Evolutionary conservation across 2,113 vertebrate genomes (phyloP), one percentile per base, ranked within the genome.

Genomic region (Pseudopodoces humilis): DNA sequence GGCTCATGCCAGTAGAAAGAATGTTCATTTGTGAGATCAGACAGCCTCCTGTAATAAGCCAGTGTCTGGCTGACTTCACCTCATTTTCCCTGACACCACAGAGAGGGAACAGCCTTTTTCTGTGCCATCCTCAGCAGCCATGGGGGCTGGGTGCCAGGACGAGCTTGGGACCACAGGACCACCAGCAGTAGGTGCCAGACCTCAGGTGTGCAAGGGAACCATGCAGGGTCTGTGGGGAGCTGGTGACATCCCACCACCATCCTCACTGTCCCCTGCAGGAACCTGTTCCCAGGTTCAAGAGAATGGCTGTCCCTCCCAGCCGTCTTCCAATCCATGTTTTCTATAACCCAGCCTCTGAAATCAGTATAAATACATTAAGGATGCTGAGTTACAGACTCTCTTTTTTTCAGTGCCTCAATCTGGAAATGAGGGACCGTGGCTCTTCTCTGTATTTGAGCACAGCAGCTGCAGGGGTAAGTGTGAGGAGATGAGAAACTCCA

Each of bases 21-120:
- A 81, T 23, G 50, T 19, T 90, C 30, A 30, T 80, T 65, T 72
- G 31, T 19, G 60, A 65, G 67, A 37, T 74, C 28, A 46, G 59
- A 59, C 44, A 79, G 65, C 30, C 68, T 88, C 9, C 60, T 46
- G 65, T 13, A 79, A 50, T 0, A 3, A 71, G 23, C 10, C 23
- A 5, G 17, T 33, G 43, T 21, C 41, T 77, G 76, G 10, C 49
- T 49, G 18, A 0, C 70, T 21, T 18, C 41, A 28, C 30, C 62
- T 72, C 2, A 0, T 44, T 65, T 46, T 39, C 39, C 58, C 44
- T 0, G 0, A 1, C 11, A 27, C 23, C 53, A 18, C 6, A 5
- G 64, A n/a, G 49, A 10, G 1, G 7, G 55, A 70, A 43, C 19
- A 50, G 64, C 72, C 23, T 28, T 62, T 20, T 39, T 58, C 58